Evolutionary conservation across 2,888 invertebrate species (phyloP), one percentile per base, ranked within the genome.

Genomic region (Lapara coniferarum): DNA sequence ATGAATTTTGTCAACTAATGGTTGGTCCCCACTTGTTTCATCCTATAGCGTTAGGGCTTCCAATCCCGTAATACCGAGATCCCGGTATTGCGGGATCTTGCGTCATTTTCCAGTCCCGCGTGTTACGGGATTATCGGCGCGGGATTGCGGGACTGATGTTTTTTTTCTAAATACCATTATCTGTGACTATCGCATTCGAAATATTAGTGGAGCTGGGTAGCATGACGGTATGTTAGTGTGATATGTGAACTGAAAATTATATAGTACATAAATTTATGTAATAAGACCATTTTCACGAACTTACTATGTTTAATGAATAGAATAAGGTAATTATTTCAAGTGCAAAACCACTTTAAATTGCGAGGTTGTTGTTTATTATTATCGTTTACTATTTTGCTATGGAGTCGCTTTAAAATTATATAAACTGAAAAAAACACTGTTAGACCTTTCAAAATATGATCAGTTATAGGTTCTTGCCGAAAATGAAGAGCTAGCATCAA

Each of bases 231-330:
- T 55, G 13, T 63, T 46, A 67, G 59, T 46, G 63, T 63, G 49
- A 58, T 19, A 58, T 66, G 66, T 16, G 57, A 51, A 49, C 55
- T 67, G 63, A 46, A 49, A 66, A 67, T 49, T 66, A 44, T 69
- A 49, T 66, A 52, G 25, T 37, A 66, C 52, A 49, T 57, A 69
- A 37, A 55, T 53, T 51, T 66, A 68, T 53, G 16, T 67, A 30
- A 55, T 68, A 49, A 63, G 19, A 49, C 19, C 49, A 19, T 63
- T 63, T 19, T 63, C 49, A 49, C 46, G 10, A 10, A 16, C 49
- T 63, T 63, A 49, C 6, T 63, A 49, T 63, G 63, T 63, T 63
- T 46, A 2, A 37, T 25, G 14, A 58, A 49, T 63, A 49, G 10
- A 63, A 63, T 63, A 63, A 49, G 63, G 19, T 49, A 46, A 63